phyloP scores from a whole-genome alignment of 1,140 invertebrate species.

The Drosophila pruinosa region DNA sequence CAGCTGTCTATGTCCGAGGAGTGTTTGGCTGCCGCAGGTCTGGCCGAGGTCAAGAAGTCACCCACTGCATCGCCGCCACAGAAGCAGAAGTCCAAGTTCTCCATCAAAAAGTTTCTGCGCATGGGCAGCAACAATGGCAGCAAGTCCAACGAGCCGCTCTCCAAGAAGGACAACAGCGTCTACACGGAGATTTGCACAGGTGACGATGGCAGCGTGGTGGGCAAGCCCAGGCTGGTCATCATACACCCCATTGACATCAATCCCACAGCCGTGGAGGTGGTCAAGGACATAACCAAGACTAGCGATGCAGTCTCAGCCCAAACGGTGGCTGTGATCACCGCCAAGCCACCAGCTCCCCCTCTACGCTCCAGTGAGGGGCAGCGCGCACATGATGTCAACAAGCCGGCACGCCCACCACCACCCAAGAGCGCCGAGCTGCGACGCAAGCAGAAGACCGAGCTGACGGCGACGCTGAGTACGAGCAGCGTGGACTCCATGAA shows the following conservation, averaged over 20 bases:
- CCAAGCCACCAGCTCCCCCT: constrained; percentile 84
- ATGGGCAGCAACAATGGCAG: constrained; percentile 85
- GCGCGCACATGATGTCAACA: constrained; percentile 84
- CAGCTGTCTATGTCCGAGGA: constrained; percentile 89
- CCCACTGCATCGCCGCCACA: constrained; percentile 83
- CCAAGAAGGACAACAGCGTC: constrained; percentile 71
- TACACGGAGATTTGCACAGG: constrained; percentile 80
- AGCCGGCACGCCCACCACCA: constrained; percentile 88
- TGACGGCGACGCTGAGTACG: constrained; percentile 59
- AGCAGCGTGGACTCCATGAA: constrained; percentile 62
- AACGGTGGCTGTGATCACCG: constrained; percentile 82
- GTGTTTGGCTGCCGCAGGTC: constrained; percentile 84
- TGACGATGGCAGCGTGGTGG: constrained; percentile 55
- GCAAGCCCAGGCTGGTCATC: constrained; percentile 90
- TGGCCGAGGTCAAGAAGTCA: constrained; percentile 56
- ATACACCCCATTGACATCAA: constrained; percentile 94
- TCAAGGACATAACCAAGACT: constrained; percentile 85
- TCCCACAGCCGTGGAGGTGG: constrained; percentile 90
- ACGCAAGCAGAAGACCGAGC: constrained; percentile 84
- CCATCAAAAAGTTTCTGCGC: constrained; percentile 91
- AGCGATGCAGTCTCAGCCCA: constrained; percentile 70
- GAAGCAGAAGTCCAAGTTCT: constrained; percentile 89
- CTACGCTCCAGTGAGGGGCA: constrained; percentile 79
- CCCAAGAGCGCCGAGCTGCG: constrained; percentile 87
- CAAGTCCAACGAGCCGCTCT: constrained; percentile 68